These are phyloP conservation scores for Chitala chitala DNA, from an alignment of 2,113 vertebrate genomes.

Conservation along the genomic window DNA sequence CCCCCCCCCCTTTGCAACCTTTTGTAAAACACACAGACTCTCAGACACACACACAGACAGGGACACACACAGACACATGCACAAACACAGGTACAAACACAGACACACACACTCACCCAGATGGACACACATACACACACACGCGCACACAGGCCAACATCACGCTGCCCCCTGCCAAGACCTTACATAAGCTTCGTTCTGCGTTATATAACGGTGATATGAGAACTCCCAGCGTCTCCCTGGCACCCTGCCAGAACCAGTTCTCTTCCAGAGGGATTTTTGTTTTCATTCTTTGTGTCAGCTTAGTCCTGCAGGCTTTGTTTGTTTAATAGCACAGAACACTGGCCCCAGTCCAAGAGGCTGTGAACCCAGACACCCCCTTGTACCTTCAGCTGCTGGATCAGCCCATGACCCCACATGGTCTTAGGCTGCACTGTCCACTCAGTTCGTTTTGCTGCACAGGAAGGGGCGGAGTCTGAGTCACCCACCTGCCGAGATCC, in stretches of 20 bases:
- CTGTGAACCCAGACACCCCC: background rate
- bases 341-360: background rate
- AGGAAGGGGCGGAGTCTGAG: background rate
- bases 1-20: too few species aligned
- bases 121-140: too few species aligned
- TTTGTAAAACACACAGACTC: too few species aligned
- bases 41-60: too few species aligned
- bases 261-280: conserved; percentile 30
- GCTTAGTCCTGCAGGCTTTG: background rate
- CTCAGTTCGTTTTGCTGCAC: background rate
- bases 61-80: too few species aligned
- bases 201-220: conserved; percentile 35
- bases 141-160: too few species aligned
- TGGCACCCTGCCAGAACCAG: conserved; percentile 44
- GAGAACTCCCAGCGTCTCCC: conserved; percentile 33
- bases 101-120: too few species aligned
- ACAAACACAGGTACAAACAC: too few species aligned
- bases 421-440: background rate
- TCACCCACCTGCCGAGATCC: background rate
- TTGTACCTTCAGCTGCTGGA: background rate
- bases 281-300: background rate
- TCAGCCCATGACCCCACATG: background rate
- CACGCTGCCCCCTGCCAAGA: background rate
- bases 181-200: conserved; percentile 1
- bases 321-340: background rate